phyloP scores from a whole-genome alignment of 2,797 vertebrate species.

The Alca torda region DNA sequence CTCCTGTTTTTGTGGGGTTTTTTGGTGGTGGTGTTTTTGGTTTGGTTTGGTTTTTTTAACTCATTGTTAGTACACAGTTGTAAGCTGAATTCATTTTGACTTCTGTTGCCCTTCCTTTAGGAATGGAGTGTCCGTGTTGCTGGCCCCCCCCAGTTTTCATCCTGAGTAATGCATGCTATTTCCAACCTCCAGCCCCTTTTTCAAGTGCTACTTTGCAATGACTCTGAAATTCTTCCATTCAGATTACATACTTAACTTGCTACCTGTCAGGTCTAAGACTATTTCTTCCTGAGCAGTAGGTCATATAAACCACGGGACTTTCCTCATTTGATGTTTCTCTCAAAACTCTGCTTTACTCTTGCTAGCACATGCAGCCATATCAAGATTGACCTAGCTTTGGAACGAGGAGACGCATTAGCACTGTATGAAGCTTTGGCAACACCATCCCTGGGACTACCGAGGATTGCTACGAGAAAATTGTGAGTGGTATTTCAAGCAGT shows the following conservation, averaged over 20 bases:
- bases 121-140: neutral
- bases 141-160: neutral
- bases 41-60: neutral
- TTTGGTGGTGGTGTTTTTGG: neutral
- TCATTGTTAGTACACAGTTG: neutral
- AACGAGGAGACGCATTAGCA: conserved; percentile 72
- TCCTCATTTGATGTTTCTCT: neutral
- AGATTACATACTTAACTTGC: neutral
- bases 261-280: neutral
- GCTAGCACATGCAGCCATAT: conserved; percentile 77
- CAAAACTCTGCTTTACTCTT: neutral
- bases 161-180: neutral
- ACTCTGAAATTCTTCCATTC: neutral
- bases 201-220: neutral
- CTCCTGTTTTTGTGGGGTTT: neutral
- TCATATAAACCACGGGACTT: neutral
- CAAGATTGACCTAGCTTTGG: conserved; percentile 81
- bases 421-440: conserved; percentile 81
- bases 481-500: conserved; percentile 94
- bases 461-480: conserved; percentile 87
- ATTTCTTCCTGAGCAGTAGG: neutral
- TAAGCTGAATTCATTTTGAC: neutral
- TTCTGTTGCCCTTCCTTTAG: neutral
- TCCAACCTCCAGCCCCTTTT: neutral
- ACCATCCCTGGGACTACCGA: conserved; percentile 82